A percentile compares a stretch with the other conserved stretches of the same genome.
Conservation (phyloP, 2,113 vertebrate genomes). For the Eolophus roseicapilla region DNA sequence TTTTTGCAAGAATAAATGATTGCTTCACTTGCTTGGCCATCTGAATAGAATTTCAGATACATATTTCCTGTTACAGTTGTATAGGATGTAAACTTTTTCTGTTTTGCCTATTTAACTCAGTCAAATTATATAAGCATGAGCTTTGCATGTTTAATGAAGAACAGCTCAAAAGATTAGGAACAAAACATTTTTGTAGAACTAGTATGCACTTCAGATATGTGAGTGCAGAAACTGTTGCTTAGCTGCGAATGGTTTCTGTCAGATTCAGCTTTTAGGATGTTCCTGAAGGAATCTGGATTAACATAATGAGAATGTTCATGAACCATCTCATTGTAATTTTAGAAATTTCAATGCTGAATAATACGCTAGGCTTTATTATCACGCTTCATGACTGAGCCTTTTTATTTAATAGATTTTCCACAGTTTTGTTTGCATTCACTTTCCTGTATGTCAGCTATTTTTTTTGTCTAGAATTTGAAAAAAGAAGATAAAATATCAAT, state of each 20-base stretch:
- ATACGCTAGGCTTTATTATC: constrained; percentile 45
- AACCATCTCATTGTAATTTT: constrained; percentile 66
- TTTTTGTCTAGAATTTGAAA: constrained; percentile 36
- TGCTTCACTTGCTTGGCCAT: background rate
- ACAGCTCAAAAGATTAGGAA: constrained; percentile 63
- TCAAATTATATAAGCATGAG: constrained; percentile 46
- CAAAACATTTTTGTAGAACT: constrained; percentile 52
- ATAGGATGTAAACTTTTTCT: background rate
- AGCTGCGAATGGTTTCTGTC: constrained; percentile 61
- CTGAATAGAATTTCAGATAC: constrained; percentile 3
- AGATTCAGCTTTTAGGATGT: constrained; percentile 58
- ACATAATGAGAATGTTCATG: constrained; percentile 63
- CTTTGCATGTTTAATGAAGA: constrained; percentile 66
- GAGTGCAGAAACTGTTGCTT: constrained; percentile 45
- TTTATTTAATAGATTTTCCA: constrained; percentile 57
- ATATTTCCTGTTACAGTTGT: background rate
- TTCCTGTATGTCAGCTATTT: constrained; percentile 30
- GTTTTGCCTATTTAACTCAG: constrained; percentile 16
- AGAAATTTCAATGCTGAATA: constrained; percentile 54
- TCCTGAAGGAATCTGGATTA: constrained; percentile 72
- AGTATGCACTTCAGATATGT: constrained; percentile 1
- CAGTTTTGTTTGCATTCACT: constrained; percentile 20
- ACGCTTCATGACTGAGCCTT: constrained; percentile 35
- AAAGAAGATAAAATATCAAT: background rate
- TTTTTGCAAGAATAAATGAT: background rate